Conservation (phyloP, 2,797 vertebrate species). For the Molossus alvarezi region DNA sequence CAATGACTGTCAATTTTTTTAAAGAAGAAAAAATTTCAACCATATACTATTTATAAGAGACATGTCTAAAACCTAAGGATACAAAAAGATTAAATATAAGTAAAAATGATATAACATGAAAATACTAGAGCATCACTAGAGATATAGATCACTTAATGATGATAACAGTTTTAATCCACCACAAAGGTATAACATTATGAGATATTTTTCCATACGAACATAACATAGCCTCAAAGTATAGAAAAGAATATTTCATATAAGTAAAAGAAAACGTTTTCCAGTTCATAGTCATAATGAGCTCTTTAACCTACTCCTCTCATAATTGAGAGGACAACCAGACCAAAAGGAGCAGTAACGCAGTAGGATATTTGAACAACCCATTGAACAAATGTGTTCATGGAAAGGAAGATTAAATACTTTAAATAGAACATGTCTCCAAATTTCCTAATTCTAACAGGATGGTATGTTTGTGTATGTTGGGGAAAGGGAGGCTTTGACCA, state of each 20-base stretch:
- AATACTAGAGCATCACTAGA: not conserved
- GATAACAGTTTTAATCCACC: not conserved
- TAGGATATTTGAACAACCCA: not conserved
- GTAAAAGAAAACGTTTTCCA: not conserved
- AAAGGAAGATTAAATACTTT: not conserved
- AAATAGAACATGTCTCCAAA: not conserved
- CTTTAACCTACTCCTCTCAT: not conserved
- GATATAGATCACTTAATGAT: not conserved
- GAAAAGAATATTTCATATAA: not conserved
- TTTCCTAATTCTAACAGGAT: not conserved
- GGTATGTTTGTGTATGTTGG: not conserved
- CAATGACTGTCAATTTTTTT: not conserved
- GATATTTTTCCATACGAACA: not conserved
- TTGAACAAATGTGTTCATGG: not conserved
- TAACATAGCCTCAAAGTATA: not conserved
- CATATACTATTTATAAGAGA: constrained; percentile 5
- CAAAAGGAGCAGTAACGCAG: not conserved
- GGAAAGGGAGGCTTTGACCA: not conserved
- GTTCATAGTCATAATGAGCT: not conserved
- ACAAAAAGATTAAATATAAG: constrained; percentile 46
- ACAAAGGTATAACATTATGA: constrained; percentile 30
- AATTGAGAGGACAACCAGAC: not conserved
- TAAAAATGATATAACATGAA: constrained; percentile 26
- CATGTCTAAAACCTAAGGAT: constrained; percentile 5
- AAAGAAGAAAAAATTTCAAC: not conserved